Evolutionary conservation across 2,888 invertebrate genomes (phyloP).

Genomic region (Anarsia innoxiella): DNA sequence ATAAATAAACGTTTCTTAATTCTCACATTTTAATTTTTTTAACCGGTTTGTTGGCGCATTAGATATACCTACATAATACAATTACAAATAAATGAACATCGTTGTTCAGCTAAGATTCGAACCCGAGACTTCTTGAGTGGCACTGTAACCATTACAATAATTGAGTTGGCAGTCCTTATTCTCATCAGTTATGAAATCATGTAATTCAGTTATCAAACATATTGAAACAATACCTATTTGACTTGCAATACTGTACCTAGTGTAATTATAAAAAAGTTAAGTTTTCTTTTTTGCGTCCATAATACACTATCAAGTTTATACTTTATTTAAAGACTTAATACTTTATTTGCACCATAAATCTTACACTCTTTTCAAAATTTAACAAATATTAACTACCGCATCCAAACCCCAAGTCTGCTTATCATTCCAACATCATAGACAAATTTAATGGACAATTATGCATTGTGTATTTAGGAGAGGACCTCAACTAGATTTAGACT

Average conservation of each 20-base stretch:
- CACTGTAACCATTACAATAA: no score
- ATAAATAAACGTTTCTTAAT: neutral
- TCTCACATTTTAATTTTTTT: neutral
- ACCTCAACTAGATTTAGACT: slow-evolving; percentile 42
- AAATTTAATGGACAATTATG: slow-evolving; percentile 49
- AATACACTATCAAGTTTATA: neutral
- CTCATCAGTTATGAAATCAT: no score
- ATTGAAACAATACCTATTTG: neutral
- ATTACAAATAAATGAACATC: neutral
- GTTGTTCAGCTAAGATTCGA: no score
- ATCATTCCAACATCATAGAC: slow-evolving; percentile 19
- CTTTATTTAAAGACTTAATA: neutral
- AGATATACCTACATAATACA: neutral
- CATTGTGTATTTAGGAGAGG: slow-evolving; percentile 45
- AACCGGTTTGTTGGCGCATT: neutral
- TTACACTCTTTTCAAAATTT: neutral
- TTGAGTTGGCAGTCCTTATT: no score
- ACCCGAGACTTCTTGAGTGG: no score
- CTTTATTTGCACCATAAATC: neutral
- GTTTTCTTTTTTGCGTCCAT: neutral
- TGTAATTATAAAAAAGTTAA: neutral
- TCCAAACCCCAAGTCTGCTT: slow-evolving; percentile 7
- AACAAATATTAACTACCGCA: slow-evolving; percentile 7
- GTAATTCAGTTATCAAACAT: neutral
- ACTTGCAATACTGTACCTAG: neutral